Percentiles rank a stretch among this genome's conserved stretches.
Conservation (phyloP, 2,797 vertebrate species). For the Oreonectes daqikongensis region DNA sequence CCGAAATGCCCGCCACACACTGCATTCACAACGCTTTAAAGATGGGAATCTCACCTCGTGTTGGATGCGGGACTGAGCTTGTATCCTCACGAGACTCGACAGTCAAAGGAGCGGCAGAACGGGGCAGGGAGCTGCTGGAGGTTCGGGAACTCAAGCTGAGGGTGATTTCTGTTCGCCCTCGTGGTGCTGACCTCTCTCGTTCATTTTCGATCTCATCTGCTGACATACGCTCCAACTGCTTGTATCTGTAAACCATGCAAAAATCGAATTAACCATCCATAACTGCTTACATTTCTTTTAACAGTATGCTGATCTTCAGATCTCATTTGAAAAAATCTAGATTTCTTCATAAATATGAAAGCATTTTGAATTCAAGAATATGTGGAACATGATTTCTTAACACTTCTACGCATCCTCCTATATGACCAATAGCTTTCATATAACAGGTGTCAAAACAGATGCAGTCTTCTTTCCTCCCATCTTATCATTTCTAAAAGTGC, state of each 20-base stretch:
- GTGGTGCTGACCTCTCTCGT: conserved; percentile 73
- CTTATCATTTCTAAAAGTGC: background rate
- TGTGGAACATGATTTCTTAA: no score
- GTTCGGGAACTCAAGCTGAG: conserved; percentile 85
- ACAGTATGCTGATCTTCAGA: no score
- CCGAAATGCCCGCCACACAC: background rate
- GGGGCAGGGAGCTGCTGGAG: conserved; percentile 71
- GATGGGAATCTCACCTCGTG: conserved; percentile 73
- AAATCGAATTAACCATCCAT: no score
- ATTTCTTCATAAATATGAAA: no score
- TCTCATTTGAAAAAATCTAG: no score
- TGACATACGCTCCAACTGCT: conserved; percentile 88
- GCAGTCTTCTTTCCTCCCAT: background rate
- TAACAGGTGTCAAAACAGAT: conserved; percentile 28
- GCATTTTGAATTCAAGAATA: no score
- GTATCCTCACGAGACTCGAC: conserved; percentile 73
- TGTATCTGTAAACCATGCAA: conserved; percentile 80
- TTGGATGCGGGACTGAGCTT: conserved; percentile 59
- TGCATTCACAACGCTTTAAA: background rate
- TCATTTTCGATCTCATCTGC: conserved; percentile 89
- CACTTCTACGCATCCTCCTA: background rate
- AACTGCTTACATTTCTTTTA: no score
- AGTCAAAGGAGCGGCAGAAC: conserved; percentile 72
- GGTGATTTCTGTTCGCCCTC: conserved; percentile 89
- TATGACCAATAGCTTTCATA: background rate